phyloP scores from a whole-genome alignment of 1,140 invertebrate genomes.

The Asbolus verrucosus region DNA sequence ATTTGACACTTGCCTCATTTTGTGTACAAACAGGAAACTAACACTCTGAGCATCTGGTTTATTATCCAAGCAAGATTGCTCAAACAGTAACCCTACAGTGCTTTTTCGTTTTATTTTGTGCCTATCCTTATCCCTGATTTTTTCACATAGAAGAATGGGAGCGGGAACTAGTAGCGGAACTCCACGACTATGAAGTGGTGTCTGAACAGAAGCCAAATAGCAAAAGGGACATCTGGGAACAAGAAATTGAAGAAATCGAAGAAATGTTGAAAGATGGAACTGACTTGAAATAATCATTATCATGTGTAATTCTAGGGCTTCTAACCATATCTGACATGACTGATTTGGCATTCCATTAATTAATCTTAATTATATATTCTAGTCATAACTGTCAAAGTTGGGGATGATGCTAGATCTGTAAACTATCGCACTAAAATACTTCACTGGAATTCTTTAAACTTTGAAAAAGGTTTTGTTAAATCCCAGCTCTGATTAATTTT shows the following conservation, averaged over 20 bases:
- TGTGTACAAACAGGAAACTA: constrained; percentile 61
- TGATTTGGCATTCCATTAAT: constrained; percentile 41
- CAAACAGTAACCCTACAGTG: constrained; percentile 40
- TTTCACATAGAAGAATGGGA: constrained; percentile 85
- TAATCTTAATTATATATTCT: constrained; percentile 41
- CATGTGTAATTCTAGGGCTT: constrained; percentile 1
- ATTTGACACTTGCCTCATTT: constrained; percentile 43
- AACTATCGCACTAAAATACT: not conserved
- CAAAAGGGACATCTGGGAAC: constrained; percentile 61
- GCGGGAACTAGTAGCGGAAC: constrained; percentile 90
- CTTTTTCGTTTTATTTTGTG: constrained; percentile 55
- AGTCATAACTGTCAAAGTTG: constrained; percentile 41
- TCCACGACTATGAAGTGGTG: constrained; percentile 93
- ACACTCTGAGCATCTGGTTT: constrained; percentile 61
- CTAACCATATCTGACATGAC: constrained; percentile 18
- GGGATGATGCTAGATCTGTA: not conserved
- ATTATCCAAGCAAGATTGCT: constrained; percentile 37
- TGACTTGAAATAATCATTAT: constrained; percentile 59
- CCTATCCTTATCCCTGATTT: constrained; percentile 57
- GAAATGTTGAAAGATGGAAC: constrained; percentile 62
- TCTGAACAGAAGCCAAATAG: constrained; percentile 65
- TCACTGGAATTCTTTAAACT: not conserved
- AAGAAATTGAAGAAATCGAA: constrained; percentile 63
- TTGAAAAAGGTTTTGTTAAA: not conserved
- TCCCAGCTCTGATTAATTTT: constrained; percentile 14